Evolutionary conservation across 2,797 vertebrate species (phyloP), one percentile per base, ranked within the genome.

Genomic region (Scolopax bukidnonensis): DNA sequence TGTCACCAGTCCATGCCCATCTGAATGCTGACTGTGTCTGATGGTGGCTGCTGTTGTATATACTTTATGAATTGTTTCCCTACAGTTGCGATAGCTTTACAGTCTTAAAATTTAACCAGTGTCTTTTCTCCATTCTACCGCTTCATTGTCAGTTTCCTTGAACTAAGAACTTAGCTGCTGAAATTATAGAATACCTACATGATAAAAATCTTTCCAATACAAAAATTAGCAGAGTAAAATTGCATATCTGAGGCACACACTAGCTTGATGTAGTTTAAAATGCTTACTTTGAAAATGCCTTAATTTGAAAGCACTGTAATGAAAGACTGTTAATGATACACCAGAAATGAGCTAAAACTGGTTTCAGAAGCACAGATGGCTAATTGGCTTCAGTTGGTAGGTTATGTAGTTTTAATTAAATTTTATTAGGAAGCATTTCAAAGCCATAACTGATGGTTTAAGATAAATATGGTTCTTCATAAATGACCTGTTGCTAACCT

Each of bases 381-480:
- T 97, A 97, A 97, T 95, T 96, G 94, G 68, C 88, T 96, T 93
- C 78, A 80, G 88, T 95, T 96, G 56, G 83, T 90, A 87, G 91
- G 87, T 80, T 96, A 71, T 96, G 86, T 97, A 76, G 87, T 95
- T 97, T 97, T 94, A 96, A 97, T 97, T 97, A 95, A 94, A 95
- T 96, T 96, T 95, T 96, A 96, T 95, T 93, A 94, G 87, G 87
- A 96, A 91, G 90, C 28, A 67, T 96, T 96, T 97, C 74, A 94
- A 94, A 96, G 70, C 75, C 25, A 4, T 84, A 95, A 94, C 86
- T 90, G 90, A 94, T 94, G 80, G 84, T 47, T 97, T 88, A 88
- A 91, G 85, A 94, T 80, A 92, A 95, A 94, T 89, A 87, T 21
- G 54, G 24, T 87, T 90, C 70, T 78, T 91, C 25, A 12, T 57